These are phyloP conservation scores for Phenacoccus solenopsis DNA, from an alignment of 1,140 invertebrate genomes.

Conservation along the genomic window DNA sequence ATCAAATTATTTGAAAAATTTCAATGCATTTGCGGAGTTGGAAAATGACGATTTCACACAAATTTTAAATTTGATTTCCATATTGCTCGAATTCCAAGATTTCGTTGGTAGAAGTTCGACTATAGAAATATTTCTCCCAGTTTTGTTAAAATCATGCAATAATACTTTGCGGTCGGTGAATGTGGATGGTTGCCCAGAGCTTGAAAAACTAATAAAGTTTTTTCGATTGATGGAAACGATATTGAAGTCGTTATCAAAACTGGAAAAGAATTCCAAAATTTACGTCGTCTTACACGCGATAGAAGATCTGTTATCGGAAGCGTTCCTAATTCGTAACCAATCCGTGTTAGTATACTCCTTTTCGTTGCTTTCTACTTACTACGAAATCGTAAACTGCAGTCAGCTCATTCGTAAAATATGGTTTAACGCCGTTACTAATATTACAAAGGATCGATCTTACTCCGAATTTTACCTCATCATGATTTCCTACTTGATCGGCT, in stretches of 20 bases:
- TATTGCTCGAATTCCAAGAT: background rate
- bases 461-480: background rate
- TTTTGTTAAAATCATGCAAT: background rate
- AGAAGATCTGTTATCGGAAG: background rate
- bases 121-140: background rate
- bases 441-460: background rate
- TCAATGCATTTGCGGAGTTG: background rate
- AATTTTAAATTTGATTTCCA: background rate
- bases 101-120: background rate
- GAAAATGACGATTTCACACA: background rate
- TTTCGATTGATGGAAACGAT: background rate
- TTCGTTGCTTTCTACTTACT: background rate
- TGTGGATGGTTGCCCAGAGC: background rate
- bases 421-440: background rate
- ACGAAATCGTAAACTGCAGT: background rate
- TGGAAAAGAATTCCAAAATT: background rate
- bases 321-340: background rate
- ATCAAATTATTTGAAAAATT: background rate
- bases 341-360: background rate
- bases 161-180: background rate
- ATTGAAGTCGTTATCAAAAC: background rate
- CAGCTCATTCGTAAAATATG: background rate
- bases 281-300: background rate
- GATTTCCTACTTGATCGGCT: background rate
- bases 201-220: background rate